These are phyloP conservation scores for Pollenia angustigena DNA, from an alignment of 2,888 invertebrate species.

Conservation along the genomic window DNA sequence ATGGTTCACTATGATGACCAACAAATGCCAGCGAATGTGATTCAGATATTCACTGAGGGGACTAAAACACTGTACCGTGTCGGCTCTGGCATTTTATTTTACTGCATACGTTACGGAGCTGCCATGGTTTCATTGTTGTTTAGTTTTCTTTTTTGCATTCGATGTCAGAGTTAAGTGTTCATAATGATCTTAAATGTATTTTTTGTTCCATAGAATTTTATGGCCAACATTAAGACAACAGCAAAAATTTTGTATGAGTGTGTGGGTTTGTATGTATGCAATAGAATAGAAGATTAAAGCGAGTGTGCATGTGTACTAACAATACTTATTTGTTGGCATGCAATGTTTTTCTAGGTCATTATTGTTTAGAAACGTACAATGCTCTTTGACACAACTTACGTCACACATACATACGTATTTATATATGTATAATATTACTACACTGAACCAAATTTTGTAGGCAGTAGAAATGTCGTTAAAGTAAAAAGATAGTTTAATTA, in stretches of 20 bases:
- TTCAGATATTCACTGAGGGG: too few species aligned
- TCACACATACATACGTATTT: not conserved
- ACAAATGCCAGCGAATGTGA: too few species aligned
- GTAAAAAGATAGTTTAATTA: too few species aligned
- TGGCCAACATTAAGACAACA: constrained; percentile 21
- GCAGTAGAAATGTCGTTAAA: too few species aligned
- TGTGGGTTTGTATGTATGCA: not conserved
- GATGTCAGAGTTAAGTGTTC: constrained; percentile 39
- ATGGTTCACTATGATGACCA: too few species aligned
- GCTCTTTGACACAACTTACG: constrained; percentile 66
- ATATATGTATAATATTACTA: too few species aligned
- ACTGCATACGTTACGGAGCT: not conserved
- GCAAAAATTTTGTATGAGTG: not conserved
- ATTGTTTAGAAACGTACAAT: constrained; percentile 53
- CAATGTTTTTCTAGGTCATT: constrained; percentile 48
- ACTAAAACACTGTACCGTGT: too few species aligned
- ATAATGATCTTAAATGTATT: constrained; percentile 47
- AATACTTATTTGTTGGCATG: constrained; percentile 5
- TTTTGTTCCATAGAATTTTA: constrained; percentile 13
- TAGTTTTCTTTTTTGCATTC: not conserved
- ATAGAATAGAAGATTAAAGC: not conserved
- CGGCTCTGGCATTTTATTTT: not conserved
- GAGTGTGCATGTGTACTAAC: not conserved
- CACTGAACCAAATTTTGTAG: too few species aligned
- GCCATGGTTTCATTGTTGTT: not conserved